phyloP scores from a whole-genome alignment of 2,113 vertebrate species.

The Cheilinus undulatus region DNA sequence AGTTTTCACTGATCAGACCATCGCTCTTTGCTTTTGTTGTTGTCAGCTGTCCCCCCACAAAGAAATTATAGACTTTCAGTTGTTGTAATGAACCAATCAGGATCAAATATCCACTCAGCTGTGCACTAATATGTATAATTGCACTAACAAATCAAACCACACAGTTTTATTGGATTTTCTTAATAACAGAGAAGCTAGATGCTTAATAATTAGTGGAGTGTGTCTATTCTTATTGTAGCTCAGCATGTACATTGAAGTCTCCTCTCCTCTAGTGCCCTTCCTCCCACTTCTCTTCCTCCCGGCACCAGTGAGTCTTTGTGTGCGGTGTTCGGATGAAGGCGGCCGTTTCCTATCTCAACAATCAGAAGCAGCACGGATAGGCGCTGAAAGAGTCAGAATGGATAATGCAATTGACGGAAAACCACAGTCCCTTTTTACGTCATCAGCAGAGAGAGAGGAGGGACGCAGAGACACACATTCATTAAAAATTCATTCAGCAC shows the following conservation, averaged over 20 bases:
- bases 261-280: neutral
- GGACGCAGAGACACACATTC: constrained; percentile 5
- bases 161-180: too few relatives aligned
- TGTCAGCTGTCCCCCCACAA: too few relatives aligned
- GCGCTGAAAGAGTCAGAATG: constrained; percentile 1
- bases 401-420: constrained; percentile 30
- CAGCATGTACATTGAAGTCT: neutral
- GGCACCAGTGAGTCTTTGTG: neutral
- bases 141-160: too few relatives aligned
- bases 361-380: neutral
- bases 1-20: too few relatives aligned
- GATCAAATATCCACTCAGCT: too few relatives aligned
- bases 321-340: neutral
- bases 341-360: neutral
- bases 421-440: constrained; percentile 5
- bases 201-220: neutral
- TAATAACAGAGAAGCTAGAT: too few relatives aligned
- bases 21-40: too few relatives aligned
- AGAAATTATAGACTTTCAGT: too few relatives aligned
- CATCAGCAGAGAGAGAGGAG: constrained; percentile 13
- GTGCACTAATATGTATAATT: too few relatives aligned
- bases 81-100: too few relatives aligned
- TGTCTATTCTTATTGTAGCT: neutral
- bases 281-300: neutral
- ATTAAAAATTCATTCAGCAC: constrained; percentile 44